Evolutionary conservation across 2,888 invertebrate genomes (phyloP), one percentile per base, ranked within the genome.

Genomic region (Petrolisthes cinctipes): DNA sequence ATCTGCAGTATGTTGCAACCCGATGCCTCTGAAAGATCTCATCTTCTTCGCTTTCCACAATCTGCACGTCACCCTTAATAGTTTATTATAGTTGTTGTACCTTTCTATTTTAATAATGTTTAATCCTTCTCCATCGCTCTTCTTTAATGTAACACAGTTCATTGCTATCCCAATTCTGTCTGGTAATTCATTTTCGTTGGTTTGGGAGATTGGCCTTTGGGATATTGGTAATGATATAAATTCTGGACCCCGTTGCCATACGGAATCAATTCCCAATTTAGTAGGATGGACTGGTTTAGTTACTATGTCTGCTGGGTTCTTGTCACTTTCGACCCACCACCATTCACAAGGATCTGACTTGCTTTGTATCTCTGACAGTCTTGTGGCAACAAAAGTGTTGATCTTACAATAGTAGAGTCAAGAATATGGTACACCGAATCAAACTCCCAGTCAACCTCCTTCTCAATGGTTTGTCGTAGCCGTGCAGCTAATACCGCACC

Each of bases 381-480:
- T 71, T 37, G 73, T 82, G n/a, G 75, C 76, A 57, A 75, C 61
- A 57, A 82, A 82, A 0, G 76, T 73, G 5, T 61, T 17, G 86
- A 78, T 66, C 84, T 57, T 17, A 84, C 84, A n/a, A 84, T 84
- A 17, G 76, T 11, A 1, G 84, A 84, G n/a, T 86, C 86, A n/a
- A 75, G 75, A n/a, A 82, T 73, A 57, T 86, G 76, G 6, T 82
- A 7, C 2, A 81, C 61, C 2, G 75, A 75, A 7, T n/a, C 20
- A 23, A 86, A 86, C 5, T 73, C 11, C 23, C 66, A 86, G 11
- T 73, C 56, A 23, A 66, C 14, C 56, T 85, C 80, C 20, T 85
- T 68, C 68, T 79, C 20, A 17, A 86, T 82, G 14, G 9, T 75
- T 9, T 56, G 51, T 23, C 82, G 11, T 56, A 86, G n/a, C 20